These are phyloP conservation scores for Calliopsis andreniformis DNA, from an alignment of 1,140 invertebrate species.

Conservation along the genomic window DNA sequence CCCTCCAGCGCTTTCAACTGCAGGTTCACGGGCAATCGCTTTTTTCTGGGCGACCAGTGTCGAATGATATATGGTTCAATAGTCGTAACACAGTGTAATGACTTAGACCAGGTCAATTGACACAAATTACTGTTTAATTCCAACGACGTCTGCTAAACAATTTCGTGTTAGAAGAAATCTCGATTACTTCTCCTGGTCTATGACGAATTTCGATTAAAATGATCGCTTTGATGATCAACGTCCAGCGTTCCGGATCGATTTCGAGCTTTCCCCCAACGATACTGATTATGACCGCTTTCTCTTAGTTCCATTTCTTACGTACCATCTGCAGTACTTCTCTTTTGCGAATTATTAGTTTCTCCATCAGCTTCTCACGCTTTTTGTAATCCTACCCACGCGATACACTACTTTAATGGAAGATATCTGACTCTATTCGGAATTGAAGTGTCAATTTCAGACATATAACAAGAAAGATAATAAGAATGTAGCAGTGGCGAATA, in stretches of 20 bases:
- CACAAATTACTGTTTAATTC: background rate
- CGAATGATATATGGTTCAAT: background rate
- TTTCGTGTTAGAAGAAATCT: slow-evolving; percentile 1
- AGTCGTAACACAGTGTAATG: slow-evolving; percentile 12
- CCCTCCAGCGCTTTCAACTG: slow-evolving; percentile 28
- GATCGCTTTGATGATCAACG: slow-evolving; percentile 8
- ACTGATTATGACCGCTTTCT: slow-evolving; percentile 21
- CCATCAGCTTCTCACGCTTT: background rate
- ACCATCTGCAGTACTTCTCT: background rate
- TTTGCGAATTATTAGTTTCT: background rate
- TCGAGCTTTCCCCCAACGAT: slow-evolving; percentile 10
- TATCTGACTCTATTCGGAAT: too few relatives aligned
- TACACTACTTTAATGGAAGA: too few relatives aligned
- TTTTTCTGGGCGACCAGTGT: slow-evolving; percentile 21
- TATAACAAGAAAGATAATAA: too few relatives aligned
- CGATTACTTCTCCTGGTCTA: background rate
- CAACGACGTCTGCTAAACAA: background rate
- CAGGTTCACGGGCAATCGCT: slow-evolving; percentile 33
- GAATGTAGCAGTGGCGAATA: too few relatives aligned
- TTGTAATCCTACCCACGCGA: too few relatives aligned
- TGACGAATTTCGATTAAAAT: slow-evolving; percentile 5
- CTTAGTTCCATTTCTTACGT: background rate
- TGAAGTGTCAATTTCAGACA: too few relatives aligned
- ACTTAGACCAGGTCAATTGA: background rate
- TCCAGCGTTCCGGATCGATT: slow-evolving; percentile 33